Percentiles rank a stretch among this genome's conserved stretches.
These are phyloP conservation scores for Daboia siamensis DNA, from an alignment of 2,113 vertebrate genomes.

Conservation along the genomic window DNA sequence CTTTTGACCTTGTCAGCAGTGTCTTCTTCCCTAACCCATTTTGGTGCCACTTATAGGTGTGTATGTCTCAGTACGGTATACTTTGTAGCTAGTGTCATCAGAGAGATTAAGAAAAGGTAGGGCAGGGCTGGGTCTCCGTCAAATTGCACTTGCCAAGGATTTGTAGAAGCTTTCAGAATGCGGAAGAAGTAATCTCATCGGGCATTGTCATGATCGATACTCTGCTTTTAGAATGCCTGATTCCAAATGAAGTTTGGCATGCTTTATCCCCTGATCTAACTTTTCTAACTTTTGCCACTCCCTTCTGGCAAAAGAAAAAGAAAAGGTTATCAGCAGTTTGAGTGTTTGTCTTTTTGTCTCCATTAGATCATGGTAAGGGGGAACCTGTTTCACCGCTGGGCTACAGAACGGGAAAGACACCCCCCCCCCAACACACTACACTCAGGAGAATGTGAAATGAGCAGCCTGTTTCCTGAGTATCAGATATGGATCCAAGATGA, in stretches of 20 bases:
- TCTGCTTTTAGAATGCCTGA: neutral
- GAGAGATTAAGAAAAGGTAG: neutral
- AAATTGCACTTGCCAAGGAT: neutral
- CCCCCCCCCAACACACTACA: neutral
- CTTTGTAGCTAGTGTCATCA: neutral
- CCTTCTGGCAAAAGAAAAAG: neutral
- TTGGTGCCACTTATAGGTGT: neutral
- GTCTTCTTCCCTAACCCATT: neutral
- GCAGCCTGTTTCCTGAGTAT: neutral
- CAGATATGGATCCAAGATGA: neutral
- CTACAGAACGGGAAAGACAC: neutral
- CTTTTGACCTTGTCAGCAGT: neutral
- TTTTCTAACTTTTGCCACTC: neutral
- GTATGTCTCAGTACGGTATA: neutral
- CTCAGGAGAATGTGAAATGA: neutral
- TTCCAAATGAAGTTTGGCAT: neutral
- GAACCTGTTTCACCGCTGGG: neutral
- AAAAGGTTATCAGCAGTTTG: neutral
- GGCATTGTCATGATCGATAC: neutral
- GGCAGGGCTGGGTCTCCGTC: neutral
- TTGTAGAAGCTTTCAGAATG: neutral
- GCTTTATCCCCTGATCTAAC: neutral
- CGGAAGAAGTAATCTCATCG: neutral
- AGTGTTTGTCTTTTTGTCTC: neutral
- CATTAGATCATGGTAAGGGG: neutral